Evolutionary conservation across 2,113 vertebrate species (phyloP).

Genomic region (Callipepla californica): DNA sequence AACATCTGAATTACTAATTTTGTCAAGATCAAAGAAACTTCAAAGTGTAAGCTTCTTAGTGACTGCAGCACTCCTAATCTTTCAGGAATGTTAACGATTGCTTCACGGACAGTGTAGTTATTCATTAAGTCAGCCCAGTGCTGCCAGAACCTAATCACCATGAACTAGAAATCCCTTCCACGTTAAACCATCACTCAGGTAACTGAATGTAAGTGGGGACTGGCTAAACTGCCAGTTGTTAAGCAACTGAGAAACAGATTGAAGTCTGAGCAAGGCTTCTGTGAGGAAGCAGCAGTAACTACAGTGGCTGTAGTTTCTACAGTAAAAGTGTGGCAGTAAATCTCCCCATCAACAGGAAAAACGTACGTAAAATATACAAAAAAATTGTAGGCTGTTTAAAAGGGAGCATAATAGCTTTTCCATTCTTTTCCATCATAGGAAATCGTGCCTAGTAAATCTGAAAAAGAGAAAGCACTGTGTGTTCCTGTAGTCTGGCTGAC

Average conservation of each 20-base stretch:
- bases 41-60: slow-evolving; percentile 28
- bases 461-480: neutral
- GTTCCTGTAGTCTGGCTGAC: neutral
- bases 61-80: slow-evolving; percentile 39
- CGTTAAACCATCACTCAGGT: neutral
- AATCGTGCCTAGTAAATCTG: neutral
- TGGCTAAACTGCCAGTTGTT: neutral
- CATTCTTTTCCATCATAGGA: neutral
- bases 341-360: neutral
- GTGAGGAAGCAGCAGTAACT: neutral
- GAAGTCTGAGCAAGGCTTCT: neutral
- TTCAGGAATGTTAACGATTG: slow-evolving; percentile 18
- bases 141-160: neutral
- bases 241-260: neutral
- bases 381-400: neutral
- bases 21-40: slow-evolving; percentile 56
- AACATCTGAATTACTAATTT: neutral
- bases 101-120: neutral
- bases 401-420: neutral
- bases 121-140: neutral
- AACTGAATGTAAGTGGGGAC: neutral
- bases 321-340: neutral
- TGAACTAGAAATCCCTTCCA: slow-evolving; percentile 12
- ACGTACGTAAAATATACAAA: neutral
- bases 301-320: neutral